Conservation (phyloP, 2,797 vertebrate species). For the Mus minutoides region DNA sequence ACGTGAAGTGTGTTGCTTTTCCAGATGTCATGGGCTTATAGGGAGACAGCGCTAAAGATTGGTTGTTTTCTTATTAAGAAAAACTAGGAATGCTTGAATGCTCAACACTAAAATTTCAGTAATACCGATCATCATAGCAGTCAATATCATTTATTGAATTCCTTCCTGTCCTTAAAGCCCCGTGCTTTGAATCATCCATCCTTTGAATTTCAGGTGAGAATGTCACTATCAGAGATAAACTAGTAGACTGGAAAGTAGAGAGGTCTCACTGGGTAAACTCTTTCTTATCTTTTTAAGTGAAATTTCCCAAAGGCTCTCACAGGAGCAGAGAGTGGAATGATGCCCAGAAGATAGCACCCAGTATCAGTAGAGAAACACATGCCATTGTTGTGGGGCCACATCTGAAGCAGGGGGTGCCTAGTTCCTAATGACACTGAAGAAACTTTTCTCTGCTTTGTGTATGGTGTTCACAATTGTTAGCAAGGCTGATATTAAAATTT, state of each 20-base stretch:
- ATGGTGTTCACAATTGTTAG: constrained; percentile 33
- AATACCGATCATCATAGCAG: constrained; percentile 24
- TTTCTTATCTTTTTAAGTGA: constrained; percentile 63
- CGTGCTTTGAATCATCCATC: neutral
- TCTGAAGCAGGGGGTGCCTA: constrained; percentile 54
- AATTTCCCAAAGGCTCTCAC: constrained; percentile 56
- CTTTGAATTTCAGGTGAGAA: constrained; percentile 39
- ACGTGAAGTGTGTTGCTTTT: neutral
- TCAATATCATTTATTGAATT: neutral
- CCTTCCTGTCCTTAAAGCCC: constrained; percentile 36
- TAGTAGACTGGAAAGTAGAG: neutral
- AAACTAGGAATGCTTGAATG: constrained; percentile 37
- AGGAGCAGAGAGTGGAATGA: neutral
- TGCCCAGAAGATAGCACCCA: neutral
- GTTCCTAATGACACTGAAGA: constrained; percentile 34
- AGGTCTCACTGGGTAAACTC: constrained; percentile 65
- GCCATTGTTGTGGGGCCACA: neutral
- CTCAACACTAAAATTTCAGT: constrained; percentile 5
- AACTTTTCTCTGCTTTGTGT: constrained; percentile 8
- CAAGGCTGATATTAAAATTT: constrained; percentile 50
- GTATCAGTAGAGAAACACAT: neutral
- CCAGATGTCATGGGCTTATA: constrained; percentile 8
- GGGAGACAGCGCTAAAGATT: neutral
- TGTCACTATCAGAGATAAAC: constrained; percentile 58
- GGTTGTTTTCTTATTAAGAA: constrained; percentile 46